Conservation (phyloP, 2,797 vertebrate species). For the Artibeus jamaicensis region DNA sequence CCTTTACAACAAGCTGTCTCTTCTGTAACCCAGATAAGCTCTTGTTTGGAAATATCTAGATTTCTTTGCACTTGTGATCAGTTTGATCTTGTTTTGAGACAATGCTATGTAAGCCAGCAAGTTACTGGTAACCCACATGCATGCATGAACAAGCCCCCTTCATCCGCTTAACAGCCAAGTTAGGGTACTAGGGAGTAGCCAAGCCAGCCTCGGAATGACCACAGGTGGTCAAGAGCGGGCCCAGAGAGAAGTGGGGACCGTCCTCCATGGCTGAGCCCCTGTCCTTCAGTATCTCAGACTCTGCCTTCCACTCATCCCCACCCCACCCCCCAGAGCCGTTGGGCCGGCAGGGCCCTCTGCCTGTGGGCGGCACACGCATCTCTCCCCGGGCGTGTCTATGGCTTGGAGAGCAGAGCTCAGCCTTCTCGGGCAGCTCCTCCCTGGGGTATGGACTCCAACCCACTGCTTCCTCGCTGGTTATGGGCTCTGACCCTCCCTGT, state of each 20-base stretch:
- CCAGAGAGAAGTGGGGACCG: neutral
- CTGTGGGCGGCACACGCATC: rapidly evolving
- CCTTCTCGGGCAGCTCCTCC: neutral
- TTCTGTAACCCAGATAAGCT: neutral
- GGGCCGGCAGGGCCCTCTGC: neutral
- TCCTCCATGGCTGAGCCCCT: neutral
- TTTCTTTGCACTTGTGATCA: neutral
- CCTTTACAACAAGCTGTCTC: neutral
- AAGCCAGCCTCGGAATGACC: neutral
- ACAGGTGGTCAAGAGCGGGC: neutral
- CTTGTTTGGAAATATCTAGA: neutral
- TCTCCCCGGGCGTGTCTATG: neutral
- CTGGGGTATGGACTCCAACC: neutral
- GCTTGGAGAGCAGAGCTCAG: neutral
- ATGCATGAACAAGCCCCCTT: neutral
- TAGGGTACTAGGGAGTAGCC: neutral
- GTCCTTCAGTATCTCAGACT: neutral
- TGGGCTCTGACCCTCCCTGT: neutral
- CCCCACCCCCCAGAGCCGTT: neutral
- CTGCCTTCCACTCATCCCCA: neutral
- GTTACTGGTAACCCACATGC: neutral
- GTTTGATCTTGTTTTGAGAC: neutral
- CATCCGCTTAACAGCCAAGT: neutral
- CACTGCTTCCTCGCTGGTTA: rapidly evolving
- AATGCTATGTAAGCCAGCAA: neutral